Evolutionary conservation across 2,888 invertebrate genomes (phyloP).

Genomic region (Psylliodes chrysocephalus): DNA sequence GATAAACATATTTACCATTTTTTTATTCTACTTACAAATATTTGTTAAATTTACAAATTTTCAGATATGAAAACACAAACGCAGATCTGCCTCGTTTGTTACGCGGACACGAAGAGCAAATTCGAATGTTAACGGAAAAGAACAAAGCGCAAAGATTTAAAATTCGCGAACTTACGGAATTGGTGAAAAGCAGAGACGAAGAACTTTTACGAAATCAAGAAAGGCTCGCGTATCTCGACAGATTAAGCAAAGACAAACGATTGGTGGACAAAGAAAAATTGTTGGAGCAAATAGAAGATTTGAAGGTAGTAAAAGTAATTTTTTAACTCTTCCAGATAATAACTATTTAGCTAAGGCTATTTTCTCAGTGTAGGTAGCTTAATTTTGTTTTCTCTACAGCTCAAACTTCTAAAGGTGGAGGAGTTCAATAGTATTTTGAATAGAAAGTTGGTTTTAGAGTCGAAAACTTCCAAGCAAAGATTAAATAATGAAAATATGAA

Average conservation of each 20-base stretch:
- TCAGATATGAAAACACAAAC: conserved; percentile 78
- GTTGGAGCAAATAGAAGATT: conserved; percentile 70
- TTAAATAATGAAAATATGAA: conserved; percentile 75
- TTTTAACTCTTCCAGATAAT: no score
- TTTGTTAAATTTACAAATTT: conserved; percentile 5
- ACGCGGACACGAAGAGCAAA: conserved; percentile 81
- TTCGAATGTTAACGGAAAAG: conserved; percentile 76
- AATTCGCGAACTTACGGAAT: conserved; percentile 71
- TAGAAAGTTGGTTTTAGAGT: conserved; percentile 76
- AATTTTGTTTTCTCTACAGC: conserved; percentile 51
- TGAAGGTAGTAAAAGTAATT: conserved; percentile 53
- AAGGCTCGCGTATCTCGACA: conserved; percentile 76
- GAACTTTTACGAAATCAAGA: conserved; percentile 73
- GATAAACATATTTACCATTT: no score
- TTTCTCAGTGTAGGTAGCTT: no score
- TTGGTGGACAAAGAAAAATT: conserved; percentile 80
- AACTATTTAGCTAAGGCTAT: no score
- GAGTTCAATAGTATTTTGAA: conserved; percentile 74
- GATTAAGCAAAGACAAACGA: conserved; percentile 66
- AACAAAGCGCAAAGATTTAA: conserved; percentile 74
- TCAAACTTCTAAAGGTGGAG: conserved; percentile 70
- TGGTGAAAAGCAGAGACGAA: conserved; percentile 76
- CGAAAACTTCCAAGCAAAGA: conserved; percentile 79
- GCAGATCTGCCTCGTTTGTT: conserved; percentile 82
- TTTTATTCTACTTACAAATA: no score